Evolutionary conservation across 2,797 vertebrate genomes (phyloP).

Genomic region (Eulemur albifrons): DNA sequence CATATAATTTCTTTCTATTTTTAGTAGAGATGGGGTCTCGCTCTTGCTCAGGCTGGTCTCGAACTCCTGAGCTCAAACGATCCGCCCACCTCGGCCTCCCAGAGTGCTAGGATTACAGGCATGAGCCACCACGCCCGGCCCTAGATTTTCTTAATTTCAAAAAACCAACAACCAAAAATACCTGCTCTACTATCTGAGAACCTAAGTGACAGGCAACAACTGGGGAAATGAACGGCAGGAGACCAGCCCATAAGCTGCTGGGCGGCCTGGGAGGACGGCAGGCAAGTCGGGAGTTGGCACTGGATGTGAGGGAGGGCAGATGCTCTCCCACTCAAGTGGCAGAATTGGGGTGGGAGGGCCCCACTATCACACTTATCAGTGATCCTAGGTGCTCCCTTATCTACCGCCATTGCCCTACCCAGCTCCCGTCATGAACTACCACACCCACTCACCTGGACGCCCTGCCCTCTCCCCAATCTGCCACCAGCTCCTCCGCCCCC

Average conservation of each 20-base stretch:
- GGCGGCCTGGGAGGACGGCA: background rate
- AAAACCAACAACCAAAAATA: background rate
- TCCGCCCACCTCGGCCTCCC: too few relatives aligned
- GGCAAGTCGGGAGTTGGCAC: background rate
- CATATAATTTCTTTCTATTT: too few relatives aligned
- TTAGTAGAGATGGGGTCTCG: too few relatives aligned
- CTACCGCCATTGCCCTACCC: background rate
- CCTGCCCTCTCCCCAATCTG: background rate
- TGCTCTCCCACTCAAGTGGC: background rate
- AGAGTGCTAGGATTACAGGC: too few relatives aligned
- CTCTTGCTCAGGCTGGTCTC: too few relatives aligned
- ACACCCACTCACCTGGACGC: background rate
- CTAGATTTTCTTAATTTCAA: constrained; percentile 5
- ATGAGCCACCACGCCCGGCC: too few relatives aligned
- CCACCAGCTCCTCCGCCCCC: background rate
- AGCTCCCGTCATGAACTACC: background rate
- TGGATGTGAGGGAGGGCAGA: background rate
- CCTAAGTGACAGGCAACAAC: background rate
- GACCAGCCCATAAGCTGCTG: background rate
- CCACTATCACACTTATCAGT: background rate
- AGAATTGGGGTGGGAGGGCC: background rate
- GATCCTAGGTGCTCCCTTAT: background rate
- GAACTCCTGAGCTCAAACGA: too few relatives aligned
- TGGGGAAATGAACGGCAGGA: background rate
- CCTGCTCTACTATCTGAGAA: background rate